A percentile compares a stretch with the other conserved stretches of the same genome.
Evolutionary conservation across 2,797 vertebrate species (phyloP).

Genomic region (Bufotes viridis): DNA sequence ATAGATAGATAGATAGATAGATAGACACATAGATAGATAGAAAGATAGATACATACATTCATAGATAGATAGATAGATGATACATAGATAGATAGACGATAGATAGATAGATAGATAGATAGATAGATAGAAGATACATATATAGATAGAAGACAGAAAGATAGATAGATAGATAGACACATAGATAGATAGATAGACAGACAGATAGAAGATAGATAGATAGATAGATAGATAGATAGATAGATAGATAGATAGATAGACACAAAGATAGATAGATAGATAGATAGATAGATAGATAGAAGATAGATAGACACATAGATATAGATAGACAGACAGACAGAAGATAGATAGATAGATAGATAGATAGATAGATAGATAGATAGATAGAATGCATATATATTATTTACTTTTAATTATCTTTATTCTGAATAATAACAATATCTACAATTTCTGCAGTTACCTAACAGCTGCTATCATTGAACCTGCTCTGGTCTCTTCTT

Average conservation of each 20-base stretch:
- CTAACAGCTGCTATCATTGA: neutral
- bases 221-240: neutral
- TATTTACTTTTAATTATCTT: neutral
- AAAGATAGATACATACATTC: neutral
- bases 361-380: neutral
- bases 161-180: neutral
- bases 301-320: neutral
- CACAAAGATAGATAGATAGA: slow-evolving; percentile 1
- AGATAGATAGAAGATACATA: neutral
- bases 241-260: neutral
- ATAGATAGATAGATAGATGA: neutral
- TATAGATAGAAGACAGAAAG: neutral
- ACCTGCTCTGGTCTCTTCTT: neutral
- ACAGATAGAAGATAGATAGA: neutral
- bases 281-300: neutral
- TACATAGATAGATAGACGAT: too few relatives aligned
- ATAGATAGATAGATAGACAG: neutral
- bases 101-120: neutral
- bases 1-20: neutral
- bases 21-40: neutral
- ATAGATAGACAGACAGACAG: neutral
- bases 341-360: neutral
- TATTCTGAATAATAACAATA: neutral
- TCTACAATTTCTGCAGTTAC: neutral
- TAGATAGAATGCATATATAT: neutral